Evolutionary conservation across 2,888 invertebrate species (phyloP).

Genomic region (Petrolisthes manimaculis): DNA sequence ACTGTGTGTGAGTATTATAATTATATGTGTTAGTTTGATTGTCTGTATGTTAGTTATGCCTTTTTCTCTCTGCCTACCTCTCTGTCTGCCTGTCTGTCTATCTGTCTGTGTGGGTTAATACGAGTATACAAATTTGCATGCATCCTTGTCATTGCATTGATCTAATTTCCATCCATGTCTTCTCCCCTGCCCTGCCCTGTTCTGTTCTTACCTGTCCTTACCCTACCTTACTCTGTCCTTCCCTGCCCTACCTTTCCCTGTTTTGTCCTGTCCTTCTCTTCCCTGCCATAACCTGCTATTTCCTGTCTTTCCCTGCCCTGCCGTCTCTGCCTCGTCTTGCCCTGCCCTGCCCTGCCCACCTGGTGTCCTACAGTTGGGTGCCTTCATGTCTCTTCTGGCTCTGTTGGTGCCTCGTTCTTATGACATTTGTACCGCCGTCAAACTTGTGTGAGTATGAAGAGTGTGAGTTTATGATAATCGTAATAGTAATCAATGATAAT

Average conservation of each 20-base stretch:
- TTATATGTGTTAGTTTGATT: no score
- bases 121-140: no score
- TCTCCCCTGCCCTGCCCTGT: background rate
- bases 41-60: no score
- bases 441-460: constrained; percentile 45
- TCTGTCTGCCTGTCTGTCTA: no score
- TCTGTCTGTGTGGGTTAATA: no score
- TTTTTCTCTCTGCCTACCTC: no score
- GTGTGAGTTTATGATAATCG: no score
- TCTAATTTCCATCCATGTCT: background rate
- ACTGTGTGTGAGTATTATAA: no score
- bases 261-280: background rate
- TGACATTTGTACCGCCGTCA: constrained; percentile 45
- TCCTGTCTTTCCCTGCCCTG: background rate
- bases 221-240: background rate
- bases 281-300: background rate
- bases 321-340: background rate
- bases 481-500: no score
- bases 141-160: no score
- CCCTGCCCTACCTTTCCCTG: background rate
- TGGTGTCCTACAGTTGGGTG: constrained; percentile 33
- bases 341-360: background rate
- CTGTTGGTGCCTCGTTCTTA: constrained; percentile 52
- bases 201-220: background rate
- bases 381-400: constrained; percentile 45